A percentile compares a stretch with the other conserved stretches of the same genome.
Conservation (phyloP, 2,888 invertebrate genomes). For the Mystacides longicornis region DNA sequence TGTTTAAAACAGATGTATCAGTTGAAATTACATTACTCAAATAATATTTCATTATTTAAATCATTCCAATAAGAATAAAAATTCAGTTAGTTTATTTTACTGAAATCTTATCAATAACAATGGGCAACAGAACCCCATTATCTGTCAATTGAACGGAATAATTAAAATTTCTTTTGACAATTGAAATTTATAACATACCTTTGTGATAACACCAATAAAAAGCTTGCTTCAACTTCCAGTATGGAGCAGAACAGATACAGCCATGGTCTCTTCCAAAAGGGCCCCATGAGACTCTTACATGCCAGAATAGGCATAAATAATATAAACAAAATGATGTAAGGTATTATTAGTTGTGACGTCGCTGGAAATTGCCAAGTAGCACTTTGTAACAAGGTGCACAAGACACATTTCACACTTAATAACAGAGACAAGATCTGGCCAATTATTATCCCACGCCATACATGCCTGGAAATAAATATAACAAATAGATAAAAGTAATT, state of each 20-base stretch:
- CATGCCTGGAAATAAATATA: conserved; percentile 49
- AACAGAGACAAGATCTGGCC: conserved; percentile 71
- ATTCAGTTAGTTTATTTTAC: too few species aligned
- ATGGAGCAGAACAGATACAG: conserved; percentile 68
- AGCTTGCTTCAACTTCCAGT: conserved; percentile 82
- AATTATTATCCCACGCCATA: conserved; percentile 64
- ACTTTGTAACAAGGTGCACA: conserved; percentile 63
- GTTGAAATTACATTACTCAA: too few species aligned
- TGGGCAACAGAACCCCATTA: too few species aligned
- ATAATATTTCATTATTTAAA: too few species aligned
- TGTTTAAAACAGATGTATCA: too few species aligned
- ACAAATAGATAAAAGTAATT: too few species aligned
- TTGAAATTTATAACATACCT: conserved; percentile 26
- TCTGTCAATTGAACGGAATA: too few species aligned
- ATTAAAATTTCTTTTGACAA: too few species aligned
- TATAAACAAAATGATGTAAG: conserved; percentile 68
- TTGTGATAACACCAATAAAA: conserved; percentile 74
- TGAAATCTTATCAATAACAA: too few species aligned
- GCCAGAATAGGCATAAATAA: conserved; percentile 71
- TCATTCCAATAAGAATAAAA: too few species aligned
- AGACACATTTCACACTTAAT: conserved; percentile 68
- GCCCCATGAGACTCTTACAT: conserved; percentile 59
- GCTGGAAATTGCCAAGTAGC: conserved; percentile 64
- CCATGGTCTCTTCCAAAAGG: conserved; percentile 65
- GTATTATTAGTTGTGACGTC: conserved; percentile 73